Evolutionary conservation across 2,797 vertebrate genomes (phyloP).

Genomic region (Ctenochaetus hawaiiensis): DNA sequence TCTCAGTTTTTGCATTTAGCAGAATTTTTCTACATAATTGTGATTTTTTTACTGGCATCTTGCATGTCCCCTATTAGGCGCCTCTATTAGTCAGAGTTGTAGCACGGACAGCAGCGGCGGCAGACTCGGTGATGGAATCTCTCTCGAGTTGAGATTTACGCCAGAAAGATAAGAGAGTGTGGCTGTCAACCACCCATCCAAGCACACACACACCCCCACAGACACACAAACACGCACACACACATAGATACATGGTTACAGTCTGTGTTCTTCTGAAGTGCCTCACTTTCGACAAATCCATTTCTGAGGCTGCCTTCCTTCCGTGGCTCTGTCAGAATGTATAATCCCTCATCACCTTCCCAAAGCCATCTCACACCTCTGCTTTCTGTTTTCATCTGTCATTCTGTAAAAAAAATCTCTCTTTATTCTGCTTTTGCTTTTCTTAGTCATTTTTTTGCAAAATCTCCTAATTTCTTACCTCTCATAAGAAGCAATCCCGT

Average conservation of each 20-base stretch:
- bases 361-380: slow-evolving; percentile 59
- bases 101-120: slow-evolving; percentile 39
- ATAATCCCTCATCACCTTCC: slow-evolving; percentile 73
- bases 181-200: slow-evolving; percentile 65
- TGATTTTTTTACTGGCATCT: not conserved
- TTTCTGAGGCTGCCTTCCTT: slow-evolving; percentile 55
- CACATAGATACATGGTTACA: not conserved
- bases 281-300: slow-evolving; percentile 69
- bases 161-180: slow-evolving; percentile 59
- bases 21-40: slow-evolving; percentile 32
- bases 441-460: slow-evolving; percentile 28
- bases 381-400: slow-evolving; percentile 54
- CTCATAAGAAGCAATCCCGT: slow-evolving; percentile 2
- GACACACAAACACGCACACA: slow-evolving; percentile 32
- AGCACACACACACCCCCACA: slow-evolving; percentile 30
- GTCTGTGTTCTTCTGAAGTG: slow-evolving; percentile 54
- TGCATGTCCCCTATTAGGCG: slow-evolving; percentile 24
- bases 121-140: slow-evolving; percentile 61
- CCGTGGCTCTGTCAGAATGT: slow-evolving; percentile 64
- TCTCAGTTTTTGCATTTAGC: slow-evolving; percentile 27
- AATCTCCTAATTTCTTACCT: slow-evolving; percentile 11
- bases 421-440: not conserved
- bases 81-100: slow-evolving; percentile 50
- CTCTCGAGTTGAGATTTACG: slow-evolving; percentile 62
- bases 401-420: not conserved